Base-by-base conservation (phyloP, 2,888 invertebrate genomes). In the Lasioglossum calceatum region DNA sequence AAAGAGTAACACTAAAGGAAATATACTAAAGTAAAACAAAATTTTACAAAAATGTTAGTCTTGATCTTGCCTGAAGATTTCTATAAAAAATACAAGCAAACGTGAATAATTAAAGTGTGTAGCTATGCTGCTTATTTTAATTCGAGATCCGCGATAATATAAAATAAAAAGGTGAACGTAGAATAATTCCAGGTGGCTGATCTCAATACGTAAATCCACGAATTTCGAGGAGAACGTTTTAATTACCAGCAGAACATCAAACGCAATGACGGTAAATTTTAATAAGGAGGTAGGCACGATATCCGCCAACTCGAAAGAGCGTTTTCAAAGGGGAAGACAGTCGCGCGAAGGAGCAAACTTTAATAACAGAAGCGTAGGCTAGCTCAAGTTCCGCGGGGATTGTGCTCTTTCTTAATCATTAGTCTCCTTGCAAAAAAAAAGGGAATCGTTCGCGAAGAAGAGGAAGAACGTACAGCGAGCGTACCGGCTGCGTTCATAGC, bases 341-440 rank as follows among this genome's bases (percentile, higher is more conserved):
- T 79, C 64, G 87, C 83, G 79, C 81, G 42, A 72, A 23, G 85
- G 77, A 70, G 71, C 73, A 58, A 79, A 67, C 27, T 75, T 82
- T 88, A 83, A 78, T 81, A 82, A 76, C 85, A 77, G 84, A 79
- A 84, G 81, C 75, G 64, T 2, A 16, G 58, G 23, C 82, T 72
- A 80, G 80, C 76, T 75, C 79, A 39, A 74, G 79, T 79, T 81
- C 76, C 82, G 78, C 76, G 80, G 61, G 81, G 77, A 54, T 74
- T 80, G 36, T 67, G 75, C 83, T 86, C 89, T 92, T 91, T 92
- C 91, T 90, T 93, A 93, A 94, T 94, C 93, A 94, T 94, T 91
- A 93, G 93, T 91, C 92, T 93, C 89, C 85, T 90, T 86, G 76
- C 54, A 84, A 88, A 91, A 32, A 88, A 91, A 87, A 79, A 88